These are phyloP conservation scores for Drosophila tsacasi DNA, from an alignment of 1,140 invertebrate genomes.

Conservation along the genomic window DNA sequence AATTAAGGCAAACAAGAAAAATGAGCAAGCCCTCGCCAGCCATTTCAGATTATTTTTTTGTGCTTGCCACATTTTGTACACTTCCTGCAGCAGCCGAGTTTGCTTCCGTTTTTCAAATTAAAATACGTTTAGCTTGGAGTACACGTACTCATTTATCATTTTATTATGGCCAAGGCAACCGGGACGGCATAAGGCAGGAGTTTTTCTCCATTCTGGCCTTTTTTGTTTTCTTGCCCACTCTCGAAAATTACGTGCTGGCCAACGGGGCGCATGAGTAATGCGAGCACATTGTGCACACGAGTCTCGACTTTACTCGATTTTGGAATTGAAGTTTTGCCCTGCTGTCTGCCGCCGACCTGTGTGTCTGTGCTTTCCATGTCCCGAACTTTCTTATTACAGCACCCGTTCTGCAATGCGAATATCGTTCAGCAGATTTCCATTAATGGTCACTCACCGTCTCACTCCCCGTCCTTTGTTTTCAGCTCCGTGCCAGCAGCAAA, in stretches of 20 bases:
- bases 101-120: constrained; percentile 59
- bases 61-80: constrained; percentile 30
- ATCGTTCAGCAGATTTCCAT: constrained; percentile 43
- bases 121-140: constrained; percentile 62
- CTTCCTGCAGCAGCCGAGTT: constrained; percentile 25
- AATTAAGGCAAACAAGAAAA: constrained; percentile 60
- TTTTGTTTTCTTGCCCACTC: constrained; percentile 41
- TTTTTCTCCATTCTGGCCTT: constrained; percentile 17
- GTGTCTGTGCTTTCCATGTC: constrained; percentile 3
- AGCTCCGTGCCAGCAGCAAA: constrained; percentile 46
- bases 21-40: constrained; percentile 48
- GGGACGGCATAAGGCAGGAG: constrained; percentile 21
- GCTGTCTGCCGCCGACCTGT: constrained; percentile 18
- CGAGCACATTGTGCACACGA: constrained; percentile 51
- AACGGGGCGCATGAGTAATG: constrained; percentile 68
- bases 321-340: constrained; percentile 38
- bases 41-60: constrained; percentile 42
- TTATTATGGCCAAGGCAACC: constrained; percentile 47
- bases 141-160: constrained; percentile 71
- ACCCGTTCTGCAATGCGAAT: constrained; percentile 21
- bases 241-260: constrained; percentile 48
- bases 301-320: constrained; percentile 32
- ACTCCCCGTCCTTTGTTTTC: constrained; percentile 25
- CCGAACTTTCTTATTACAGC: constrained; percentile 36
- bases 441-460: constrained; percentile 47